phyloP scores from a whole-genome alignment of 2,797 vertebrate species.

The Sparus aurata region DNA sequence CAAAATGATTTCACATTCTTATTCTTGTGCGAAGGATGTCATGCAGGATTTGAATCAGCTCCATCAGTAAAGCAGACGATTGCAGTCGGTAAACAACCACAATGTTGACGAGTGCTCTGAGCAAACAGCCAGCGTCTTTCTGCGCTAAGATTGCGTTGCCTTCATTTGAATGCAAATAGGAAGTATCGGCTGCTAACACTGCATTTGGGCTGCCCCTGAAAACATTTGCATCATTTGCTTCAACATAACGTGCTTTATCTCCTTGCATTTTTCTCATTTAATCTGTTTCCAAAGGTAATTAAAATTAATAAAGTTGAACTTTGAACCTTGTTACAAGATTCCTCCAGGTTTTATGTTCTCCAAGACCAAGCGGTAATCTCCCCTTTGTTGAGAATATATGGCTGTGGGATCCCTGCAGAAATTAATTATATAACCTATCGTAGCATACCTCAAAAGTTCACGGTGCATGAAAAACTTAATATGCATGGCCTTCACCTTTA shows the following conservation, averaged over 20 bases:
- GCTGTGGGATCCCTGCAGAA: slow-evolving; percentile 84
- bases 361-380: slow-evolving; percentile 21
- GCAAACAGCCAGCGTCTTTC: slow-evolving; percentile 15
- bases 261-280: background rate
- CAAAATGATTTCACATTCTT: slow-evolving; percentile 75
- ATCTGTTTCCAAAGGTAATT: slow-evolving; percentile 4
- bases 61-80: slow-evolving; percentile 75
- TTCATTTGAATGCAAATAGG: slow-evolving; percentile 30
- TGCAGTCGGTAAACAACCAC: slow-evolving; percentile 56
- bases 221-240: slow-evolving; percentile 20
- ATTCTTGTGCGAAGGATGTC: slow-evolving; percentile 63
- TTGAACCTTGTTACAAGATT: slow-evolving; percentile 44
- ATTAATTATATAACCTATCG: slow-evolving; percentile 93
- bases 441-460: slow-evolving; percentile 95
- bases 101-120: slow-evolving; percentile 42
- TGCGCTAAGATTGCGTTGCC: background rate
- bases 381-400: slow-evolving; percentile 65
- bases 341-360: slow-evolving; percentile 44
- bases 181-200: background rate
- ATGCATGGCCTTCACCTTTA: slow-evolving; percentile 95
- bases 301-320: slow-evolving; percentile 43
- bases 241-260: background rate
- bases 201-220: too few relatives aligned
- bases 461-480: slow-evolving; percentile 94
- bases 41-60: slow-evolving; percentile 74